These are phyloP conservation scores for Cryptoprocta ferox DNA, from an alignment of 2,797 vertebrate species.

Conservation along the genomic window DNA sequence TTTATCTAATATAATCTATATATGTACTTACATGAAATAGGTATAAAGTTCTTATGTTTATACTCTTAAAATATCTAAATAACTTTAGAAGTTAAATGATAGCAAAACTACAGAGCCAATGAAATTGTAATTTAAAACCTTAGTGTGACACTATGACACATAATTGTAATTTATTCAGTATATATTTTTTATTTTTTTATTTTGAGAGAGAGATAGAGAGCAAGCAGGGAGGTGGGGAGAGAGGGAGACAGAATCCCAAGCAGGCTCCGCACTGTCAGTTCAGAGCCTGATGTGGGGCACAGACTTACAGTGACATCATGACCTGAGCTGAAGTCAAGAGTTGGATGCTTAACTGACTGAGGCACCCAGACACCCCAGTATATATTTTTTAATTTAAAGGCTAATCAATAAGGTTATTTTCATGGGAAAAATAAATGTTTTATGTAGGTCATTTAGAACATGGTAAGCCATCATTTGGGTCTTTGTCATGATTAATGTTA, in stretches of 20 bases:
- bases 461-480: background rate
- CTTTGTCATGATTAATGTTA: background rate
- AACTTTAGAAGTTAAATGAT: background rate
- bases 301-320: no score
- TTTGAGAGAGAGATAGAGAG: no score
- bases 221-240: no score
- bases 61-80: background rate
- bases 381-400: background rate
- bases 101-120: slow-evolving; percentile 29
- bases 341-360: no score
- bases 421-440: background rate
- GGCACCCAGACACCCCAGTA: no score
- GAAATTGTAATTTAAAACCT: background rate
- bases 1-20: background rate
- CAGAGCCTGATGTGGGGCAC: no score
- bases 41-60: background rate
- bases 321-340: no score
- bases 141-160: background rate
- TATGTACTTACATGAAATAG: background rate
- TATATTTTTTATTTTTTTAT: background rate
- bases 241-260: no score
- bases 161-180: background rate
- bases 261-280: no score
- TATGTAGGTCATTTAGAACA: background rate
- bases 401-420: background rate